These are phyloP conservation scores for Alentia gelatinosa DNA, from an alignment of 2,888 invertebrate genomes.

Conservation along the genomic window DNA sequence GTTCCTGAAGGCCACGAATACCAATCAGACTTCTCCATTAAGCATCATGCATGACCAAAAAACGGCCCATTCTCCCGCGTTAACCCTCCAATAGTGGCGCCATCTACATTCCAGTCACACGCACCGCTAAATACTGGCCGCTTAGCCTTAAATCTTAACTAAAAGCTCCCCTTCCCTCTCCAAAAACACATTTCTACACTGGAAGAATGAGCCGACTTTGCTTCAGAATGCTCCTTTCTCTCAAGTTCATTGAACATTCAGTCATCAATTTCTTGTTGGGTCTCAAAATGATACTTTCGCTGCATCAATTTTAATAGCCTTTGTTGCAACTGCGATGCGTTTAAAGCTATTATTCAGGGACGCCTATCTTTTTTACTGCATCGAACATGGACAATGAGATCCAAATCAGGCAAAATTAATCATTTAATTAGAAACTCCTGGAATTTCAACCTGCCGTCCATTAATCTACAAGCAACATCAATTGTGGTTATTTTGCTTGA, in stretches of 20 bases:
- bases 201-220: too few relatives aligned
- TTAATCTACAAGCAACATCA: background rate
- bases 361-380: background rate
- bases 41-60: background rate
- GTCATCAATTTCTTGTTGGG: background rate
- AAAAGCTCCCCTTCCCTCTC: background rate
- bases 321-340: background rate
- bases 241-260: background rate
- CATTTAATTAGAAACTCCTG: background rate
- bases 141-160: background rate
- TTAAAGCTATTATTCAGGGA: background rate
- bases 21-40: background rate
- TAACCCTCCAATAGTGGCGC: background rate
- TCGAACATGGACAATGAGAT: background rate
- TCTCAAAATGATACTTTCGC: background rate
- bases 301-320: background rate
- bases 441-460: background rate
- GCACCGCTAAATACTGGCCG: background rate
- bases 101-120: background rate
- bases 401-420: background rate
- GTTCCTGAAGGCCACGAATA: background rate
- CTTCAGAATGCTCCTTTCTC: background rate
- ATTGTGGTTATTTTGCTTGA: background rate
- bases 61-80: background rate
- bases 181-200: too few relatives aligned